A percentile compares a stretch with the other conserved stretches of the same genome.
phyloP scores from a whole-genome alignment of 2,888 invertebrate species.

The Habrosyne pyritoides region DNA sequence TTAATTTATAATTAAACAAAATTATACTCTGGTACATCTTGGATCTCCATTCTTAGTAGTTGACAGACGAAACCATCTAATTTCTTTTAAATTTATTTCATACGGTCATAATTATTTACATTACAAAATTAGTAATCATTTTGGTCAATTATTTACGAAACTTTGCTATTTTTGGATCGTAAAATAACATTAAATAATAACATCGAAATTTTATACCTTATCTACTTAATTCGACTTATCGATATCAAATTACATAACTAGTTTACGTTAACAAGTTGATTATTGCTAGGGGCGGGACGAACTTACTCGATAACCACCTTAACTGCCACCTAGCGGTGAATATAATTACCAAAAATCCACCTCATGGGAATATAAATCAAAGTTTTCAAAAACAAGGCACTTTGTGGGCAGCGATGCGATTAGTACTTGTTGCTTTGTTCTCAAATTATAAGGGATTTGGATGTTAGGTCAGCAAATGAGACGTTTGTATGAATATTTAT shows the following conservation, averaged over 20 bases:
- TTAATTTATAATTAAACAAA: too few species aligned
- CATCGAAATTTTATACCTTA: neutral
- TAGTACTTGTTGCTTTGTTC: conserved; percentile 5
- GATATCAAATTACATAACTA: conserved; percentile 27
- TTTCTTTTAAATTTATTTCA: too few species aligned
- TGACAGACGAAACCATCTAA: too few species aligned
- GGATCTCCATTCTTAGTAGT: too few species aligned
- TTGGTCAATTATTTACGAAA: too few species aligned
- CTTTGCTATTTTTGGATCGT: too few species aligned
- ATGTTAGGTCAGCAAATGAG: neutral
- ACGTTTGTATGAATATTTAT: neutral
- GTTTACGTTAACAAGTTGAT: conserved; percentile 60
- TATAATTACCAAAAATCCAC: conserved; percentile 61
- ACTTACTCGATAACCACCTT: conserved; percentile 61
- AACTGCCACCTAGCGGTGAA: conserved; percentile 53
- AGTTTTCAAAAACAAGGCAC: conserved; percentile 30
- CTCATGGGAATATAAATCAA: conserved; percentile 63
- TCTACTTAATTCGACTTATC: neutral
- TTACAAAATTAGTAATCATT: too few species aligned
- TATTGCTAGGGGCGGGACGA: conserved; percentile 63
- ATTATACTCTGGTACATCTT: too few species aligned
- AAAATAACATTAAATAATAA: neutral
- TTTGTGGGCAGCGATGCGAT: conserved; percentile 24
- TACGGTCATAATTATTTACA: too few species aligned
- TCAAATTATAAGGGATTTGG: neutral